A percentile compares a stretch with the other conserved stretches of the same genome.
These are phyloP conservation scores for Varecia variegata DNA, from an alignment of 2,797 vertebrate genomes.

Conservation along the genomic window DNA sequence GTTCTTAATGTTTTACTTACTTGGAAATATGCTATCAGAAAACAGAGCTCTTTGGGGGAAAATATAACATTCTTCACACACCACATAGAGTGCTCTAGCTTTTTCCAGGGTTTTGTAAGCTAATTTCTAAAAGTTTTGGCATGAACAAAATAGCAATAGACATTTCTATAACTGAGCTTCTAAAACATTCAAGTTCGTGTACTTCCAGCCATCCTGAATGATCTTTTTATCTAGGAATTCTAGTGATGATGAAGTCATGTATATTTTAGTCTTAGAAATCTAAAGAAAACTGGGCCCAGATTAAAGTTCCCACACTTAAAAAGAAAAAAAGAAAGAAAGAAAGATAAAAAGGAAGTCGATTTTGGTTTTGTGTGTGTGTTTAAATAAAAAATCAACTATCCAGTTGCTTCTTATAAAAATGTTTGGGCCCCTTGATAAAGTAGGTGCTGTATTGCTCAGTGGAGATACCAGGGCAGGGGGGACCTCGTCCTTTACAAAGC, in stretches of 20 bases:
- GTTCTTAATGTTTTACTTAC: conserved; percentile 51
- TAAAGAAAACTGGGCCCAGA: conserved; percentile 49
- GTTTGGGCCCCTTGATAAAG: neutral
- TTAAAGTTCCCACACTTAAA: conserved; percentile 53
- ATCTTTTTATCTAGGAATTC: conserved; percentile 74
- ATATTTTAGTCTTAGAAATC: conserved; percentile 63
- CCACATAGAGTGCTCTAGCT: conserved; percentile 24
- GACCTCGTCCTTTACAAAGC: neutral
- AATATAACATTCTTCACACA: conserved; percentile 26
- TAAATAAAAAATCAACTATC: neutral
- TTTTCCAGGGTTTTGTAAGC: conserved; percentile 57
- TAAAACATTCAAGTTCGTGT: conserved; percentile 53
- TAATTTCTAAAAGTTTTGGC: conserved; percentile 66
- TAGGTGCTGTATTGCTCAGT: neutral
- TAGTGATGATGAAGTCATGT: conserved; percentile 66
- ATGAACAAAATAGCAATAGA: conserved; percentile 58
- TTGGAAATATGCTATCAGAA: conserved; percentile 64
- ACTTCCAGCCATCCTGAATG: conserved; percentile 54
- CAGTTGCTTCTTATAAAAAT: neutral
- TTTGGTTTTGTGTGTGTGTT: neutral
- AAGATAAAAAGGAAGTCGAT: neutral
- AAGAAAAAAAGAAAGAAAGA: neutral
- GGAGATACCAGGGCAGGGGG: no score
- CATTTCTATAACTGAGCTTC: conserved; percentile 22
- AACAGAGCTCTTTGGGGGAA: conserved; percentile 50